These are phyloP conservation scores for Chelonia mydas DNA, from an alignment of 2,797 vertebrate genomes.

Conservation along the genomic window DNA sequence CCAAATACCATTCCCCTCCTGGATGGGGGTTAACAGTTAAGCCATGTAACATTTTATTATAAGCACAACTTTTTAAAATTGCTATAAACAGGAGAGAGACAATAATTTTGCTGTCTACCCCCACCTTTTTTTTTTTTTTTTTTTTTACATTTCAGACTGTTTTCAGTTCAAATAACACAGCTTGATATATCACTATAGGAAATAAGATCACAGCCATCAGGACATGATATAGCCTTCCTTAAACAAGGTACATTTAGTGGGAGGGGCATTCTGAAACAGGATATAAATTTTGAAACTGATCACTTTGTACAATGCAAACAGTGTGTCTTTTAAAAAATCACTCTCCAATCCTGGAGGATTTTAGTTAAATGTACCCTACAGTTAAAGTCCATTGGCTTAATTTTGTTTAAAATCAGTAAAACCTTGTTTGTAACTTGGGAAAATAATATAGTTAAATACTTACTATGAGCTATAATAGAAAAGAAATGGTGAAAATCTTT, in stretches of 20 bases:
- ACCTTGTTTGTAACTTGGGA: not conserved
- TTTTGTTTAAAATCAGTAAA: slow-evolving; percentile 15
- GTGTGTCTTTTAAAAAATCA: not conserved
- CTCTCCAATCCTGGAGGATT: fast-evolving
- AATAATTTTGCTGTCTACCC: not conserved
- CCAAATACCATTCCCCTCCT: not conserved
- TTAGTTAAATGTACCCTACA: not conserved
- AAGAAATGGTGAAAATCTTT: not conserved
- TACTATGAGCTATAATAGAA: not conserved
- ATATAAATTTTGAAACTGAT: not conserved
- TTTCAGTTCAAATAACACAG: not conserved
- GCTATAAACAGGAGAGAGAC: slow-evolving; percentile 13
- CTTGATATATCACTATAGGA: not conserved
- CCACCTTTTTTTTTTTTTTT: not conserved
- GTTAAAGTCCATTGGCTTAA: not conserved
- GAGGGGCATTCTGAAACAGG: not conserved
- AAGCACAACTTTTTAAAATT: not conserved
- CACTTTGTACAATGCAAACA: fast-evolving
- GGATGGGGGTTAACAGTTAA: slow-evolving; percentile 25
- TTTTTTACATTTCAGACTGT: not conserved
- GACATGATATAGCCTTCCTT: not conserved
- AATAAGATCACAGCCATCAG: not conserved
- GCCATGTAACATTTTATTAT: not conserved
- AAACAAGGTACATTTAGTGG: not conserved
- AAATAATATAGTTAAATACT: not conserved